Conservation (phyloP, 2,888 invertebrate species). For the Stenichneumon culpator region DNA sequence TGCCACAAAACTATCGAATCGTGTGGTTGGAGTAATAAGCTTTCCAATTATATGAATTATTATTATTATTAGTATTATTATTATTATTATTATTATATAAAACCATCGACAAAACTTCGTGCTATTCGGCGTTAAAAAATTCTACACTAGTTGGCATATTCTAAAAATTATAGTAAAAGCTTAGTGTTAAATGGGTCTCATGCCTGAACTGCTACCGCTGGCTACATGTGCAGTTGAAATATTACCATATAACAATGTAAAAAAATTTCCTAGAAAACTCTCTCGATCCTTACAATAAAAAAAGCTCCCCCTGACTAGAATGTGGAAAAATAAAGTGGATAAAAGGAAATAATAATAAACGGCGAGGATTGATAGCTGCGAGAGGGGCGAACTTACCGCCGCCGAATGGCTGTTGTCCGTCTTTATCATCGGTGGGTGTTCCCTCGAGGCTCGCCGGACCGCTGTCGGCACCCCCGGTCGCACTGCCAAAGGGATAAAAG, state of each 20-base stretch:
- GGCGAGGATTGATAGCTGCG: background rate
- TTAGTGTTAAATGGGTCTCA: background rate
- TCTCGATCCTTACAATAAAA: background rate
- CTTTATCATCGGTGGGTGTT: slow-evolving; percentile 93
- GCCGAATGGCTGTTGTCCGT: slow-evolving; percentile 90
- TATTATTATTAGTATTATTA: background rate
- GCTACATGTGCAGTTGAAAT: background rate
- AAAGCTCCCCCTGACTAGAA: too few relatives aligned
- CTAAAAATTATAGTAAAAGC: background rate
- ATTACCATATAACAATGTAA: background rate
- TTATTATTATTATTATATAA: background rate
- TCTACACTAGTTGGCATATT: background rate
- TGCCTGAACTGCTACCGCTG: background rate
- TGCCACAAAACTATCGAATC: background rate
- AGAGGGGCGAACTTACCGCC: slow-evolving; percentile 87
- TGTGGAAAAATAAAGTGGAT: background rate
- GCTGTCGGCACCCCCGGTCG: slow-evolving; percentile 96
- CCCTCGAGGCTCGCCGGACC: slow-evolving; percentile 92
- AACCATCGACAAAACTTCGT: background rate
- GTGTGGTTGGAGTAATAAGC: background rate
- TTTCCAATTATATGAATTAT: background rate
- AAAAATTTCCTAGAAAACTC: background rate
- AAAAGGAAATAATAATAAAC: background rate
- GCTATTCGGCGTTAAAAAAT: background rate
- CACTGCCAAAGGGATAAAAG: slow-evolving; percentile 86